These are phyloP conservation scores for Drosophila anomelani DNA, from an alignment of 2,888 invertebrate genomes.

Conservation along the genomic window DNA sequence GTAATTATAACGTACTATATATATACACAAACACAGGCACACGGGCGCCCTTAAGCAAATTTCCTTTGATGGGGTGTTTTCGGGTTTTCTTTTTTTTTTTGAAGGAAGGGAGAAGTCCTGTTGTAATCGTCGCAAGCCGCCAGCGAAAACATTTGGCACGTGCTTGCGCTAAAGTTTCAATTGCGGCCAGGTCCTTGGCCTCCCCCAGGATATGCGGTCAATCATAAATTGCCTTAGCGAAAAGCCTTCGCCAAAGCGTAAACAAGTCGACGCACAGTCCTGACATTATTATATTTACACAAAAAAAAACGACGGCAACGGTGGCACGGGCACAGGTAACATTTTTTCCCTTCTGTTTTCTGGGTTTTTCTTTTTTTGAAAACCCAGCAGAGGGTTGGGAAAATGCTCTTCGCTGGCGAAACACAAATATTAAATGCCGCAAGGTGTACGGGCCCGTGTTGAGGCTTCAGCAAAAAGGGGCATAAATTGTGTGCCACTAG, in stretches of 20 bases:
- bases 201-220: conserved; percentile 64
- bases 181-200: conserved; percentile 35
- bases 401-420: conserved; percentile 44
- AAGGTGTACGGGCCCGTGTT: conserved; percentile 72
- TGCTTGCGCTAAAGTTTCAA: conserved; percentile 48
- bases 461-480: conserved; percentile 62
- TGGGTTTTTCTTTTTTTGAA: conserved; percentile 11
- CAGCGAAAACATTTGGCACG: conserved; percentile 51
- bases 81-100: not conserved
- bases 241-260: conserved; percentile 74
- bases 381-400: conserved; percentile 20
- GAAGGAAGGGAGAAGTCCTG: not conserved
- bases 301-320: conserved; percentile 40
- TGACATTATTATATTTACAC: conserved; percentile 76
- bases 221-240: conserved; percentile 70
- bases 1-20: conserved; percentile 25
- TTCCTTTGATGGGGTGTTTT: conserved; percentile 3
- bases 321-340: conserved; percentile 45
- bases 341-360: conserved; percentile 43
- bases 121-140: conserved; percentile 42
- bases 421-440: conserved; percentile 80
- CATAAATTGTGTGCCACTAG: conserved; percentile 62
- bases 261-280: conserved; percentile 71
- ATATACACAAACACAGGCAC: not conserved
- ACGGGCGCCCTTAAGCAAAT: conserved; percentile 15